These are phyloP conservation scores for Acronicta leporina DNA, from an alignment of 2,888 invertebrate species.

Conservation along the genomic window DNA sequence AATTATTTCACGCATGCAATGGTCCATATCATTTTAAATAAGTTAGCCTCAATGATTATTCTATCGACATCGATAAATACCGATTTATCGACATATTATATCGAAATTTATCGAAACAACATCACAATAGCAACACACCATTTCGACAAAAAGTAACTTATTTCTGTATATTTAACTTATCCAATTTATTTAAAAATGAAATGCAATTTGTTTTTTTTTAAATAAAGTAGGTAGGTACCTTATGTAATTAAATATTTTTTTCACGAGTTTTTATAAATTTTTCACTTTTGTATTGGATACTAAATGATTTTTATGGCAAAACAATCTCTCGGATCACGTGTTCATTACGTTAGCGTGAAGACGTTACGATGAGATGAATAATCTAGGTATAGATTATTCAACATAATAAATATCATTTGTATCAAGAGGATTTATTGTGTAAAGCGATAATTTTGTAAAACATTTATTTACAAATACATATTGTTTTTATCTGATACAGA, in stretches of 20 bases:
- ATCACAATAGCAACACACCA: constrained; percentile 14
- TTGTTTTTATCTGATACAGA: constrained; percentile 35
- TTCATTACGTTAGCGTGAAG: not conserved
- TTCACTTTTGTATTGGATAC: constrained; percentile 23
- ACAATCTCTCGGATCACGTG: no score
- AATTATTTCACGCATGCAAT: constrained; percentile 16
- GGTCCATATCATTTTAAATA: constrained; percentile 40
- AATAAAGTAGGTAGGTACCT: constrained; percentile 23
- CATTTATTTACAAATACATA: no score
- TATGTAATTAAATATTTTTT: constrained; percentile 4
- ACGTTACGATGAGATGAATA: constrained; percentile 1
- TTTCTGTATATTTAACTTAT: constrained; percentile 21
- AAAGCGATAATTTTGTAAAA: no score
- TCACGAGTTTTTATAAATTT: constrained; percentile 12
- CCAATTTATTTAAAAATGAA: constrained; percentile 33
- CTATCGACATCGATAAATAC: constrained; percentile 26
- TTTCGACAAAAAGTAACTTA: constrained; percentile 34
- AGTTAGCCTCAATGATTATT: constrained; percentile 44
- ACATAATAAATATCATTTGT: no score
- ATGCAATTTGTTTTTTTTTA: constrained; percentile 31
- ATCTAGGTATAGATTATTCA: no score
- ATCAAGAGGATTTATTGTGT: no score
- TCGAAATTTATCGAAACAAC: constrained; percentile 22
- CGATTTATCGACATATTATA: constrained; percentile 2
- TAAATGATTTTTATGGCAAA: not conserved